These are phyloP conservation scores for Xanthostigma xanthostigma DNA, from an alignment of 2,888 invertebrate genomes.

Conservation along the genomic window DNA sequence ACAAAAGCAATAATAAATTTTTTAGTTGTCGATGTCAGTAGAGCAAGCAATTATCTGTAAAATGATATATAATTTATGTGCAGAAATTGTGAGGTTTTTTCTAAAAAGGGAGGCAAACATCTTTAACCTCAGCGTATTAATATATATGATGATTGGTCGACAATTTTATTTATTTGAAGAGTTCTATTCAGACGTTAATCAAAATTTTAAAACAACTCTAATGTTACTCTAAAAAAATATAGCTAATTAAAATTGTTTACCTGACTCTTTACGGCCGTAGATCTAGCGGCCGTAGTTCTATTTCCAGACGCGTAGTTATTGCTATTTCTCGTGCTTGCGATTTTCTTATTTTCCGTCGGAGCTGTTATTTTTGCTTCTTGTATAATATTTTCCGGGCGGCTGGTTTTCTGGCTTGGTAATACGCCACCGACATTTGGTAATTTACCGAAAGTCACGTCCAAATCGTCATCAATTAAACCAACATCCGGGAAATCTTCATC, in stretches of 20 bases:
- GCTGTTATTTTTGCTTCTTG: constrained; percentile 3
- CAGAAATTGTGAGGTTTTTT: too few species aligned
- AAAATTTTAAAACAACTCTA: too few species aligned
- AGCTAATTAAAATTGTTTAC: not conserved
- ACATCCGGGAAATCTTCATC: constrained; percentile 30
- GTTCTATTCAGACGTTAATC: too few species aligned
- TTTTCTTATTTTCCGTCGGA: constrained; percentile 4
- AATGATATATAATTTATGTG: too few species aligned
- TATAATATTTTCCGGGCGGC: constrained; percentile 18
- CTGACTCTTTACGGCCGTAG: constrained; percentile 2
- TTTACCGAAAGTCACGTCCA: constrained; percentile 21
- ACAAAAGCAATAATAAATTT: too few species aligned
- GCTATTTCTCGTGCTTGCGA: constrained; percentile 2
- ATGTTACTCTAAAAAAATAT: too few species aligned
- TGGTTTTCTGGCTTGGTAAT: constrained; percentile 24
- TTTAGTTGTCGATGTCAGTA: too few species aligned
- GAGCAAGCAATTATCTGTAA: too few species aligned
- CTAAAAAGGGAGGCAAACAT: too few species aligned
- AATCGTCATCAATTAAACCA: constrained; percentile 21
- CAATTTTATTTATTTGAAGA: too few species aligned
- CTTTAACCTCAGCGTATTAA: too few species aligned
- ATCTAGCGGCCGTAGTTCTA: constrained; percentile 5
- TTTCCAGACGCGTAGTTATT: constrained; percentile 6
- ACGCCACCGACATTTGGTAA: constrained; percentile 29
- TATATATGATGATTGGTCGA: too few species aligned